Evolutionary conservation across 2,888 invertebrate genomes (phyloP), one percentile per base, ranked within the genome.

Genomic region (Pemphredon lugubris): DNA sequence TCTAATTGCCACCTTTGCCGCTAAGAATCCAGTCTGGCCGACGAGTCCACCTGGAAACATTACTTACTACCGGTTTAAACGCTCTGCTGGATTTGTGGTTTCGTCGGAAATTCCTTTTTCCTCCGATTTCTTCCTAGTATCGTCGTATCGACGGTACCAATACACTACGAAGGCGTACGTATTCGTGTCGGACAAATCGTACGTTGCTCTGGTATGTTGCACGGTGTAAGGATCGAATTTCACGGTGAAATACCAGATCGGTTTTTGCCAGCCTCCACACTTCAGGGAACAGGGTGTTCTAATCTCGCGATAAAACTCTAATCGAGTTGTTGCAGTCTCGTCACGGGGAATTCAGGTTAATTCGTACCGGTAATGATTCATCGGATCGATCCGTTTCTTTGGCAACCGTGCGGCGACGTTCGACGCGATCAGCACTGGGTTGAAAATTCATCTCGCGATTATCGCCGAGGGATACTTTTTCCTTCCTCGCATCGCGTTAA

Each of bases 1-100:
- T 75, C 66, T 75, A 75, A 75, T 75, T 70, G 74, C 61, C 54
- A 34, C 58, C 67, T 67, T 53, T n/a, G 55, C 57, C 59, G 48
- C 45, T 20, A 32, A 58, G 61, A 68, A 68, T 61, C 61, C 58
- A 30, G 30, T 30, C 7, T 30, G 7, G 30, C 7, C 30, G 50
- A 54, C 37, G 51, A 55, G 70, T 44, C 53, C 61, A 32, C 58
- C 54, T n/a, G n/a, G n/a, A n/a, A n/a, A n/a, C n/a, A n/a, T n/a
- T n/a, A n/a, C n/a, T 30, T 30, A 30, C 30, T 30, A 30, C 30
- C 30, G 30, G 30, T 32, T 13, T 59, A 16, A 65, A 70, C 65
- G 65, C 48, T 70, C 54, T 16, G 37, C 26, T 54, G 69, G 47
- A 5, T 42, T 20, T 45, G 48, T 32, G 48, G 48, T 48, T 30